Percentiles rank a stretch among this genome's conserved stretches.
These are phyloP conservation scores for Silurus glanis DNA, from an alignment of 2,113 vertebrate genomes.

Conservation along the genomic window DNA sequence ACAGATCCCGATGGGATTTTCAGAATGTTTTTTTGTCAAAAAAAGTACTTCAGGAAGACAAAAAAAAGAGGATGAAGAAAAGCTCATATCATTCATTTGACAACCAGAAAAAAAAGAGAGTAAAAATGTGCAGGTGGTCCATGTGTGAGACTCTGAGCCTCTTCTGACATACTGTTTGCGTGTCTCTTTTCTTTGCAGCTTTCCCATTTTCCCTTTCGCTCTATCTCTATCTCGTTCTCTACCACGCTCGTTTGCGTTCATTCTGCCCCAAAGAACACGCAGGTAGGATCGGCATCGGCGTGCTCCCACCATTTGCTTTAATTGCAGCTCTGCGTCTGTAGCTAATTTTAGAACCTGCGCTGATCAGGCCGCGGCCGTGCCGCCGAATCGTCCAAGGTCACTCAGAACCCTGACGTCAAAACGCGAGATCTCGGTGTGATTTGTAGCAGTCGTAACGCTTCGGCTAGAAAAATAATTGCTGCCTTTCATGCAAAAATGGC, in stretches of 20 bases:
- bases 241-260: not conserved
- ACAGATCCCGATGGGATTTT: too few species aligned
- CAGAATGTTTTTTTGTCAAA: not conserved
- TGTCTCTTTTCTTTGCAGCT: not conserved
- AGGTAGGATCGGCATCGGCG: not conserved
- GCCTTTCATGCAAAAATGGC: conserved; percentile 19
- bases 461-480: conserved; percentile 19
- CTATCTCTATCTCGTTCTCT: conserved; percentile 9
- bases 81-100: too few species aligned
- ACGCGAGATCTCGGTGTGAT: conserved; percentile 6
- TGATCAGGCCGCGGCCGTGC: not conserved
- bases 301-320: conserved; percentile 12
- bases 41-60: not conserved
- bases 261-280: not conserved
- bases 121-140: not conserved
- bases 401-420: conserved; percentile 6
- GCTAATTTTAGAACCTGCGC: conserved; percentile 41
- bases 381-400: conserved; percentile 45
- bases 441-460: conserved; percentile 15
- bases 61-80: not conserved
- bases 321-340: conserved; percentile 34
- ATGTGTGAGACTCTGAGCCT: not conserved
- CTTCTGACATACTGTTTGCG: not conserved
- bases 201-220: conserved; percentile 1
- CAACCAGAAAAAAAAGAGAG: not conserved